phyloP scores from a whole-genome alignment of 2,797 vertebrate genomes.

The Poecile montanus region DNA sequence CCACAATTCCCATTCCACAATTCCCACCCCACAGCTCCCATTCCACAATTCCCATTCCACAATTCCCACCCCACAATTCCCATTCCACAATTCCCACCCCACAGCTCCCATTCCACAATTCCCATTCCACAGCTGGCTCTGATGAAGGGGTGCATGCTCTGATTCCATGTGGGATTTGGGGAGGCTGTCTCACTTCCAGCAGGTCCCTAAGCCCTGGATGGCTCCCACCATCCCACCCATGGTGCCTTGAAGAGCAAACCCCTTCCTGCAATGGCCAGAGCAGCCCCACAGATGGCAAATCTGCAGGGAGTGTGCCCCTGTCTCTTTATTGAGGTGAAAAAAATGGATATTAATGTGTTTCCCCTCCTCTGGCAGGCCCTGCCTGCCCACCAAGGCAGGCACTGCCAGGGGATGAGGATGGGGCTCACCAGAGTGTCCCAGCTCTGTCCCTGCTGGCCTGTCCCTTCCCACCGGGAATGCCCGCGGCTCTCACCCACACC shows the following conservation, averaged over 20 bases:
- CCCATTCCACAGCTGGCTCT: background rate
- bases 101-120: fast-evolving
- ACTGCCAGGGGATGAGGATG: fast-evolving
- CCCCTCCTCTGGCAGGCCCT: background rate
- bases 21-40: fast-evolving
- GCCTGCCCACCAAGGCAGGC: background rate
- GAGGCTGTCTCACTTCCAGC: background rate
- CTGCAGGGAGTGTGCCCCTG: fast-evolving
- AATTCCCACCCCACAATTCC: background rate
- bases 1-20: too few species aligned
- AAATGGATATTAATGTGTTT: background rate
- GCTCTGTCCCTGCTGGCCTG: fast-evolving
- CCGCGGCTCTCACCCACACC: fast-evolving
- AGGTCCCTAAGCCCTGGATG: background rate
- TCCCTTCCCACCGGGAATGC: background rate
- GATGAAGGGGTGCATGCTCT: background rate
- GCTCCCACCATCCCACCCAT: fast-evolving
- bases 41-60: too few species aligned
- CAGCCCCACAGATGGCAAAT: fast-evolving
- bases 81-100: too few species aligned
- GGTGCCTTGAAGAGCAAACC: background rate
- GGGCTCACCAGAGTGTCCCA: background rate
- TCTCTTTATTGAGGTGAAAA: background rate
- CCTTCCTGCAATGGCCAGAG: fast-evolving
- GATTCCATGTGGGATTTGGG: fast-evolving